Conservation (phyloP, 2,113 vertebrate species). For the Triplophysa tibetana region DNA sequence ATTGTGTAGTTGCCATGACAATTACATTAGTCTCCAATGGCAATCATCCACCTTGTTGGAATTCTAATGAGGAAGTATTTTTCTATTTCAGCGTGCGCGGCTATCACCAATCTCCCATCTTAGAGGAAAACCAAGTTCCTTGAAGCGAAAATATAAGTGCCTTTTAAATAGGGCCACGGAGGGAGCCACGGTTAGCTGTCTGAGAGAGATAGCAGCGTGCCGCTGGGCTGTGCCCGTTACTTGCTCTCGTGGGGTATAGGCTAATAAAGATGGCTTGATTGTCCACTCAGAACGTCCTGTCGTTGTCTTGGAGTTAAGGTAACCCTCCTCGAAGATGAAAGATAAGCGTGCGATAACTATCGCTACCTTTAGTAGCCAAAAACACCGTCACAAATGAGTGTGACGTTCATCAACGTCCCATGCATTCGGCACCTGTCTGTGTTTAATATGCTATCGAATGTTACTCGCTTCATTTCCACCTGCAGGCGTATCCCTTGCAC, state of each 20-base stretch:
- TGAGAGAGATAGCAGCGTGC: constrained; percentile 46
- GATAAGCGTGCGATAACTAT: constrained; percentile 27
- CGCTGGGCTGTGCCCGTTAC: constrained; percentile 30
- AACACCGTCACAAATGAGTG: constrained; percentile 5
- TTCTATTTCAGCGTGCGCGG: constrained; percentile 15
- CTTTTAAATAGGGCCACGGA: constrained; percentile 55
- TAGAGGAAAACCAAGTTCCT: constrained; percentile 40
- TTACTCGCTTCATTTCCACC: constrained; percentile 37
- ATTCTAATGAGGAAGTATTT: constrained; percentile 52
- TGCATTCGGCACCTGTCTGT: constrained; percentile 8
- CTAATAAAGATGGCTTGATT: constrained; percentile 52
- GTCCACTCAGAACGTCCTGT: constrained; percentile 6
- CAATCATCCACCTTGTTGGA: constrained; percentile 44
- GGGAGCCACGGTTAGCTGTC: constrained; percentile 38
- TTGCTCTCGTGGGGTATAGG: constrained; percentile 16
- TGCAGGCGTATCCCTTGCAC: constrained; percentile 18
- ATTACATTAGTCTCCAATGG: constrained; percentile 47
- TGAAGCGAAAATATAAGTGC: constrained; percentile 57
- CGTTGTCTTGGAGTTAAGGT: constrained; percentile 20
- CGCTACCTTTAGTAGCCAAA: neutral
- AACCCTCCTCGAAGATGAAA: constrained; percentile 30
- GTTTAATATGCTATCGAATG: constrained; percentile 36
- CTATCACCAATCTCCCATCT: constrained; percentile 46
- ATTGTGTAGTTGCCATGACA: constrained; percentile 49
- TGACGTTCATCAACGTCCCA: constrained; percentile 6